Base-by-base conservation (phyloP, 2,888 invertebrate genomes). In the Chironomus tentans region DNA sequence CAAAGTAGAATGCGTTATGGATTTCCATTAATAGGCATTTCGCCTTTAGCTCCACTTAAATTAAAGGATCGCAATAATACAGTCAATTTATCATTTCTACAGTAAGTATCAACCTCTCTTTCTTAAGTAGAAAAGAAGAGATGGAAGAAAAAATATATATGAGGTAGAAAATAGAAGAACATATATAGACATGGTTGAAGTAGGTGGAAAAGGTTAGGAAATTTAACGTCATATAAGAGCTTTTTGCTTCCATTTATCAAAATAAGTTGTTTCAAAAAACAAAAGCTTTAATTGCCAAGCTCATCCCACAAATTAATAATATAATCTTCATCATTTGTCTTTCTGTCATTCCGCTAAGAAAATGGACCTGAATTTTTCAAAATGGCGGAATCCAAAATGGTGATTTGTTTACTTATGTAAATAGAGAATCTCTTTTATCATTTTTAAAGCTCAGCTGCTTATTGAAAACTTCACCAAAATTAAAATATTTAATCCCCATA, bases 1-100 rank as follows among this genome's bases (percentile, higher is more conserved):
- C 76, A 76, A 69, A 21, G 18, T 7, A 65, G 74, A 24, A 74
- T 74, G 74, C 68, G 74, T 28, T 24, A 68, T 68, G 74, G 74
- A 47, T 74, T 74, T 68, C 65, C 74, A 38, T 50, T 74, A 68
- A 48, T 74, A 18, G 68, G 68, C 4, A 76, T 76, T 13, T 5
- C 28, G 28, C 69, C 76, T 21, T 38, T 76, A 18, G n/a, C 38
- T 28, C 76, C 76, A 13, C 56, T 76, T 15, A 68, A 56, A 28
- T 21, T 76, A 22, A 69, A 50, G 6, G 56, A 76, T 69, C 74
- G 74, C 13, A 46, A 68, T 68, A 15, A 46, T 68, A 47, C 65
- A 6, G 15, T 74, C 21, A 74, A 68, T 68, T 74, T 74, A 68
- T 65, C 68, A 62, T 74, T 74, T 65, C 18, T 74, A 22, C 65